Percentiles rank a stretch among this genome's conserved stretches.
Evolutionary conservation across 2,888 invertebrate species (phyloP).

Genomic region (Mimachlamys varia): DNA sequence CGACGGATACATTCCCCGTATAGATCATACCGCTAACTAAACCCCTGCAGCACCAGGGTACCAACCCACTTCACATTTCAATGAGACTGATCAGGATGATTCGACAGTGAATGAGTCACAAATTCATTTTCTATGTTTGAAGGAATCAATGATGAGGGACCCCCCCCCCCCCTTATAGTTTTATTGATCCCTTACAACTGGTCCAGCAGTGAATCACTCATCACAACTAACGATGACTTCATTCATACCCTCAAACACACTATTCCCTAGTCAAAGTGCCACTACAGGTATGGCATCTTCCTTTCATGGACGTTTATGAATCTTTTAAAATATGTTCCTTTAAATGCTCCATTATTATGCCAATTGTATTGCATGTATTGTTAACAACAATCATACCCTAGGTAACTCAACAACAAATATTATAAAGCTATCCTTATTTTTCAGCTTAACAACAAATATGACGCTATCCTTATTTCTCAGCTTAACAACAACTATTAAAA

Average conservation of each 20-base stretch:
- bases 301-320: neutral
- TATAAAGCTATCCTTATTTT: no score
- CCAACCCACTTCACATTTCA: neutral
- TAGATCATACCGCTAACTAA: no score
- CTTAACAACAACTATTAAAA: no score
- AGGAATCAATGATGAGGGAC: neutral
- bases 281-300: neutral
- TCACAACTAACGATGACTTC: conserved; percentile 1
- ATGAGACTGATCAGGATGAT: neutral
- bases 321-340: no score
- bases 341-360: no score
- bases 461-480: no score
- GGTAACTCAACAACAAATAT: no score
- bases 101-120: conserved; percentile 21
- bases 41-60: neutral
- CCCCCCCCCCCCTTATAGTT: neutral
- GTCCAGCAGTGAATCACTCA: neutral
- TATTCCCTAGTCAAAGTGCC: neutral
- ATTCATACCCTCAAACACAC: neutral
- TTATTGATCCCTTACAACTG: neutral
- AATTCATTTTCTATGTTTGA: neutral
- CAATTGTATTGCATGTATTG: no score
- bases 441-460: no score
- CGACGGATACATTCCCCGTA: no score
- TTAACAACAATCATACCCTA: no score